Percentiles rank a stretch among this genome's conserved stretches.
phyloP scores from a whole-genome alignment of 1,140 invertebrate genomes.

The Aphaenogaster floridana region DNA sequence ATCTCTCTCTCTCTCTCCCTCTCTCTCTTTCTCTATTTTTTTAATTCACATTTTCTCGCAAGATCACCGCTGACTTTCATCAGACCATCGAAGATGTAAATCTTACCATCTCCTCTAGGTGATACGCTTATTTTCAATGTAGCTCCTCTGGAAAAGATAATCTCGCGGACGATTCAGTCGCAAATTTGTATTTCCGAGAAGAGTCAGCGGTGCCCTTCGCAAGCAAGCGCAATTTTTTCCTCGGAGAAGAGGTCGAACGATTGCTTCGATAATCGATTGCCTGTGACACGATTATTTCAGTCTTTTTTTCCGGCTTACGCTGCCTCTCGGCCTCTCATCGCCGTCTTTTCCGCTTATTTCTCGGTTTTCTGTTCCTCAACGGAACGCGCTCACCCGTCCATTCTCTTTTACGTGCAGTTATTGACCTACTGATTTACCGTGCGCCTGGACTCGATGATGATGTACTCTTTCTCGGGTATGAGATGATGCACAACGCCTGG shows the following conservation, averaged over 20 bases:
- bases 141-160: background rate
- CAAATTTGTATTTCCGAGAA: slow-evolving; percentile 24
- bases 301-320: background rate
- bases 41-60: slow-evolving; percentile 27
- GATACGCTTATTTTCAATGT: background rate
- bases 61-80: background rate
- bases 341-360: slow-evolving; percentile 19
- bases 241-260: background rate
- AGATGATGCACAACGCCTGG: slow-evolving; percentile 26
- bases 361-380: slow-evolving; percentile 12
- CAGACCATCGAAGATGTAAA: slow-evolving; percentile 20
- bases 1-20: background rate
- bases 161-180: slow-evolving; percentile 10
- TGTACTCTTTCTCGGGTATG: slow-evolving; percentile 26
- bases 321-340: background rate
- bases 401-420: slow-evolving; percentile 43
- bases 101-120: background rate
- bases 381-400: slow-evolving; percentile 1
- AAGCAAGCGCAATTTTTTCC: slow-evolving; percentile 36
- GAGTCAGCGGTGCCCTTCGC: background rate
- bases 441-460: background rate
- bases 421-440: slow-evolving; percentile 56
- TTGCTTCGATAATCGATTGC: slow-evolving; percentile 34
- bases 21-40: too few relatives aligned
- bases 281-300: slow-evolving; percentile 22